Evolutionary conservation across 2,113 vertebrate genomes (phyloP).

Genomic region (Taurulus bubalis): DNA sequence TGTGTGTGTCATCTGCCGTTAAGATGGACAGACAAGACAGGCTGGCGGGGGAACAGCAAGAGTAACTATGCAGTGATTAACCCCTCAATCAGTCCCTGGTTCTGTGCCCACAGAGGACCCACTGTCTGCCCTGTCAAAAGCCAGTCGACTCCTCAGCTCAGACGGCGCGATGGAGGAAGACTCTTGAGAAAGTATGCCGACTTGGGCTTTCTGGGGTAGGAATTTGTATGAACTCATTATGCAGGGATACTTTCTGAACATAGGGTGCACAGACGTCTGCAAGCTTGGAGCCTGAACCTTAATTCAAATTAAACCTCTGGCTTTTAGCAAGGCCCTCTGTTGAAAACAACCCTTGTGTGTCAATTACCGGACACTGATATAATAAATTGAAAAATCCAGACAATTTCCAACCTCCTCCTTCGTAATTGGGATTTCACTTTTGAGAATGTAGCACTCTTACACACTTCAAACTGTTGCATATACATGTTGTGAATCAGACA

Average conservation of each 20-base stretch:
- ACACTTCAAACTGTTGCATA: constrained; percentile 15
- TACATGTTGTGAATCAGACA: constrained; percentile 35
- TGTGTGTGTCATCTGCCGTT: constrained; percentile 56
- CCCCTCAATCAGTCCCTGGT: constrained; percentile 48
- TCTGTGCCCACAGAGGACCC: constrained; percentile 62
- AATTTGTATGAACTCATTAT: constrained; percentile 54
- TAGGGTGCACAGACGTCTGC: constrained; percentile 22
- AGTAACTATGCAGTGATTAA: constrained; percentile 65
- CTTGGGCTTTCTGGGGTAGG: constrained; percentile 20
- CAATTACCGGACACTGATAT: constrained; percentile 11
- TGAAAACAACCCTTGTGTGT: constrained; percentile 31
- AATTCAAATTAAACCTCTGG: constrained; percentile 51
- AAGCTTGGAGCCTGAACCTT: constrained; percentile 29
- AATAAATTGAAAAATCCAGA: constrained; percentile 29
- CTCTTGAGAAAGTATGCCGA: constrained; percentile 31
- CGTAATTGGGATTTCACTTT: not conserved
- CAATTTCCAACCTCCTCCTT: not conserved
- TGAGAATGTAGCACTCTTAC: not conserved
- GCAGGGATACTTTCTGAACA: constrained; percentile 36
- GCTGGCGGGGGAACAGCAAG: constrained; percentile 40
- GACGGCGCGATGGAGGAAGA: constrained; percentile 3
- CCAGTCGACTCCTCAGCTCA: constrained; percentile 11
- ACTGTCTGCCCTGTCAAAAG: constrained; percentile 54
- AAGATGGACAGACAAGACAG: constrained; percentile 62
- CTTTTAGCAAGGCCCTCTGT: not conserved